Percentiles rank a stretch among this genome's conserved stretches.
phyloP scores from a whole-genome alignment of 2,113 vertebrate species.

The Oncorhynchus nerka region DNA sequence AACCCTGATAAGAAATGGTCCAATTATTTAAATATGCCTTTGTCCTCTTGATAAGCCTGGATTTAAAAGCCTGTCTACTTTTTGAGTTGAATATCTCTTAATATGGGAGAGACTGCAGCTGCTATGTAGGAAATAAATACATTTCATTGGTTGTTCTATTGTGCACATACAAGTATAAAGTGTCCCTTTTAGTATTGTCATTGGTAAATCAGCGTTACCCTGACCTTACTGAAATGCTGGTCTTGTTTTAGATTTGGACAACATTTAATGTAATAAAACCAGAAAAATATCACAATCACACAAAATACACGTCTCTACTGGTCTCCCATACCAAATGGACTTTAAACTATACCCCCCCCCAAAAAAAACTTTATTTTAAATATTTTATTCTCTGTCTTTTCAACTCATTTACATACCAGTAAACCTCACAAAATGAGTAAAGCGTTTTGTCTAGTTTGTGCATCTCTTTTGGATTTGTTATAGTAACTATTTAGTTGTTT shows the following conservation, averaged over 20 bases:
- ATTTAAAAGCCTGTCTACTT: slow-evolving; percentile 73
- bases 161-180: slow-evolving; percentile 53
- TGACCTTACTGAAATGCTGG: background rate
- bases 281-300: background rate
- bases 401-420: no score
- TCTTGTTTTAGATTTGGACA: background rate
- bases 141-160: slow-evolving; percentile 70
- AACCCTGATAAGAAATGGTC: slow-evolving; percentile 78
- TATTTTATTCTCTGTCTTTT: no score
- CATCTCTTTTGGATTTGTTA: background rate
- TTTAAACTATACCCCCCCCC: background rate
- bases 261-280: background rate
- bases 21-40: slow-evolving; percentile 77
- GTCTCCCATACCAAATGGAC: background rate
- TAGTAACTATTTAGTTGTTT: background rate
- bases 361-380: background rate
- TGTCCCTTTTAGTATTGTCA: slow-evolving; percentile 46
- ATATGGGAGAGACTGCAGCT: slow-evolving; percentile 78
- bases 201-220: background rate
- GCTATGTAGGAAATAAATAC: slow-evolving; percentile 68
- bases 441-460: background rate
- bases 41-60: slow-evolving; percentile 74
- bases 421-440: background rate
- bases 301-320: background rate
- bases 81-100: slow-evolving; percentile 78